Base-by-base conservation (phyloP, 2,797 vertebrate genomes). In the Sus cebifrons region DNA sequence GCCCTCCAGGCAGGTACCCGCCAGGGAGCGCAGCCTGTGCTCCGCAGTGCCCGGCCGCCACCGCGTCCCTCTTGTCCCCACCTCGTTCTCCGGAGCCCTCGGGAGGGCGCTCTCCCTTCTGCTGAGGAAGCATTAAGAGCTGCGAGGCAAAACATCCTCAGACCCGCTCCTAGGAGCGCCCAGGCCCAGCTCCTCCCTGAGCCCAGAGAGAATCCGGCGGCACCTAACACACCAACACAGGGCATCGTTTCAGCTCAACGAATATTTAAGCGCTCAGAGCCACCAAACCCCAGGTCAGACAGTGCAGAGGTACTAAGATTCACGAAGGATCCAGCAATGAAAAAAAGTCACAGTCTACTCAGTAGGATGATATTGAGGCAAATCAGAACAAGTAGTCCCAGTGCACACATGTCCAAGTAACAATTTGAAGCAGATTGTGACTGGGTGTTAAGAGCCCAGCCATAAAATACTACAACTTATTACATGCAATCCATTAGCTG, bases 391-490 rank as follows among this genome's bases (percentile, higher is more conserved):
- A 82, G 93, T 0, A 67, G 23, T 11, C 89, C 85, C 62, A 86
- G 25, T 56, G 5, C 89, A 82, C 68, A 94, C 68, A 89, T 95
- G 89, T 81, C 21, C 21, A 91, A 87, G 40, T 17, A 89, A 74
- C 21, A 95, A 94, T 74, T 86, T 44, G 15, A 89, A 96, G 94
- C 75, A 91, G 81, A 91, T 2, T 58, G 52, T 93, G 27, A 91
- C 54, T 93, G 44, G 81, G 25, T 79, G 75, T 82, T 75, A 79
- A 73, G 29, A 40, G 52, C 64, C 25, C 49, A 58, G 44, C 27
- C 64, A 73, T 67, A 49, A 90, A 94, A 78, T 15, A 56, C 27
- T 73, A 62, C 10, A 73, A 32, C 25, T 79, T 58, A 86, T 20
- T n/a, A 54, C 15, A 58, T 27, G 17, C 25, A 74, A 3, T 0